Base-by-base conservation (phyloP, 1,140 invertebrate genomes). In the Cydia strobilella region DNA sequence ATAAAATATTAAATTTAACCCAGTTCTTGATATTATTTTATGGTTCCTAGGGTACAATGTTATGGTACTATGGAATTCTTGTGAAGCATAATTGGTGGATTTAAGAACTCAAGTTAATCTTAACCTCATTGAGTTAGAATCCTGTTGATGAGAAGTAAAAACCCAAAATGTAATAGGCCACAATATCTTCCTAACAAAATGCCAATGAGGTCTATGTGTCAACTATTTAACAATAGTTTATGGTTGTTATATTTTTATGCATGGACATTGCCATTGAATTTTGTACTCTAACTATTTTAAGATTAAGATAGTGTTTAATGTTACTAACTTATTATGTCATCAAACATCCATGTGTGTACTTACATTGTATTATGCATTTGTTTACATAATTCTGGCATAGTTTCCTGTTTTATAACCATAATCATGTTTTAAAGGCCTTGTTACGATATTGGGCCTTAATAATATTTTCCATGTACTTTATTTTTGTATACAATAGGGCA, bases 261-360 rank as follows among this genome's bases (percentile, higher is more conserved):
- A 15, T 66, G 63, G 2, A 35, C 35, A 6, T 66, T n/a, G 15
- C 15, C 23, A 65, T 13, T 31, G 13, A 31, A 35, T 31, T 35
- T 65, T 65, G 63, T 65, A 65, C 63, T n/a, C 23, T n/a, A n/a
- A n/a, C n/a, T 65, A 63, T 65, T 48, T 45, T 63, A 63, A 31
- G 63, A 31, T 12, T 31, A 31, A 42, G n/a, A 5, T 69, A 35
- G 31, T 42, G 13, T 69, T 66, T 39, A 69, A 31, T 35, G 15
- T 45, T 51, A 23, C 72, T 73, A 73, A 73, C 72, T 51, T 73
- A 72, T 72, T 72, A 51, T 73, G 72, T 73, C 42, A 51, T 51
- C 20, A 69, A 31, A 69, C 65, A 31, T 69, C 65, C 65, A 69
- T 66, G 27, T 4, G 35, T 69, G 65, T 69, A 69, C 65, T 69